These are phyloP conservation scores for Gadopsis marmoratus DNA, from an alignment of 2,797 vertebrate species.

Conservation along the genomic window DNA sequence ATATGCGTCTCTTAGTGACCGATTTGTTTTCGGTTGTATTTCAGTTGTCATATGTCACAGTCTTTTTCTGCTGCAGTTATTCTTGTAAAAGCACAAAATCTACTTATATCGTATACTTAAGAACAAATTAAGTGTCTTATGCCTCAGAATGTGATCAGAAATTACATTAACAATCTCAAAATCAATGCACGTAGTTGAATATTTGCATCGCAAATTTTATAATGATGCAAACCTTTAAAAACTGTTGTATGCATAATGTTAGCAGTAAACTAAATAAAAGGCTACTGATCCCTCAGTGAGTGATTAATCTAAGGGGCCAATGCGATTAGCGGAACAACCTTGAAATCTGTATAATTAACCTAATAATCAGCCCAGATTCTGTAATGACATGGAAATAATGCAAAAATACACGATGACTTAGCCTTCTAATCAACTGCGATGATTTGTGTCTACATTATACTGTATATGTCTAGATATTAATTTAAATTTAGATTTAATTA, in stretches of 20 bases:
- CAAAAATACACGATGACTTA: background rate
- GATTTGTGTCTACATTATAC: background rate
- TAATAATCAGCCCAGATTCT: conserved; percentile 54
- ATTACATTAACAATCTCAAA: background rate
- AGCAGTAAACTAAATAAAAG: conserved; percentile 49
- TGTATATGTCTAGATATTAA: background rate
- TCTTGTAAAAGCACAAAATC: background rate
- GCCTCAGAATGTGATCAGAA: background rate
- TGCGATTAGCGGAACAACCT: conserved; percentile 56
- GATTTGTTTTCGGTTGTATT: conserved; percentile 1
- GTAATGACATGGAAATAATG: conserved; percentile 24
- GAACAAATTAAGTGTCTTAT: background rate
- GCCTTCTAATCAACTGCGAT: background rate
- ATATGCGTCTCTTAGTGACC: background rate
- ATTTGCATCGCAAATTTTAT: background rate
- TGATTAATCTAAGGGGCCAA: conserved; percentile 59
- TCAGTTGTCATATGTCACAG: background rate
- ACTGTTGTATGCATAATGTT: conserved; percentile 3
- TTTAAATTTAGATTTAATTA: background rate
- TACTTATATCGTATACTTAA: background rate
- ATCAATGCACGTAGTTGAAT: background rate
- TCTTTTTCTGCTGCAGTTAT: background rate
- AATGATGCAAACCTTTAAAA: conserved; percentile 3
- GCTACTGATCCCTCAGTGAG: conserved; percentile 44
- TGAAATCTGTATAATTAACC: conserved; percentile 59